Evolutionary conservation across 1,140 invertebrate species (phyloP), one percentile per base, ranked within the genome.

Genomic region (Sycobia sp.): DNA sequence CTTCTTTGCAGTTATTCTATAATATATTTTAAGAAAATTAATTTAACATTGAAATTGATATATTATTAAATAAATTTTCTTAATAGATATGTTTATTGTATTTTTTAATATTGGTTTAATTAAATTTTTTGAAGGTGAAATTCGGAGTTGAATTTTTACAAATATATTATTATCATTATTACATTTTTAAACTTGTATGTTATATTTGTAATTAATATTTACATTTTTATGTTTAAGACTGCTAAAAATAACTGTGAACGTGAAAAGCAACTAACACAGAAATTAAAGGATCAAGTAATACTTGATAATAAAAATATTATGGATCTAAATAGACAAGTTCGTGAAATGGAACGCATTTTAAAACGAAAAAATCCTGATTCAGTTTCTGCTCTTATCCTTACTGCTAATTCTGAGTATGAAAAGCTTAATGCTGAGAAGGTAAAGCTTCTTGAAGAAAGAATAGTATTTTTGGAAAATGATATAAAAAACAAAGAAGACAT

Each of bases 261-360:
- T 20, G 86, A 81, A 67, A 87, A 82, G 79, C 70, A 82, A 27
- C 75, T 90, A 49, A 83, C 85, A 0, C 87, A 87, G 62, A 88
- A 84, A 59, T 71, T 89, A 1, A 85, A 85, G 38, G 81, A 87
- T 38, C 86, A 86, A 69, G 87, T 85, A 25, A 89, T 91, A 47
- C 85, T 89, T 71, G 90, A 91, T 67, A 84, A 83, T 8, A 84
- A 85, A 60, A 83, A 86, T 50, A 90, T 91, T 36, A 83, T 88
- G 69, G 90, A 92, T 79, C 75, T 92, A 43, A 89, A 89, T 70
- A 79, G 90, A n/a, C 90, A 91, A 75, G 88, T 90, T 4, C 89
- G 89, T 47, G 90, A 92, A 78, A 91, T 92, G 89, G 90, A 92
- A 69, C 81, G 88, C 65, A 91, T 91, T 61, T 82, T 92, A 2